Conservation (phyloP, 2,113 vertebrate species). For the Microcebus jonahi region DNA sequence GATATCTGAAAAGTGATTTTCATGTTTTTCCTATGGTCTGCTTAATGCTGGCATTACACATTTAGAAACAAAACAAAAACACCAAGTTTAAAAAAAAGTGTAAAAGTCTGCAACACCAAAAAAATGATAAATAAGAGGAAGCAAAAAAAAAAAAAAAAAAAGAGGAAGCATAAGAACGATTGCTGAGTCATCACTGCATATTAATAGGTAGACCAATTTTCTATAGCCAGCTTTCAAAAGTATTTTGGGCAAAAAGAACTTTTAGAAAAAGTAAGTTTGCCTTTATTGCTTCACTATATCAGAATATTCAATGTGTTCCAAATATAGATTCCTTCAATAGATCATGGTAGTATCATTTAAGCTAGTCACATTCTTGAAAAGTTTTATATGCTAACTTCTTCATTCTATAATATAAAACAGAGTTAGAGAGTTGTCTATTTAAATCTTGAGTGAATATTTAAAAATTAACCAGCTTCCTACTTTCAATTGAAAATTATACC, state of each 20-base stretch:
- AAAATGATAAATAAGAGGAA: not conserved
- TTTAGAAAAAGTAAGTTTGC: not conserved
- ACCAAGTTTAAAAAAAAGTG: not conserved
- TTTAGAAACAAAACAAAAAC: not conserved
- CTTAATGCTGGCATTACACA: not conserved
- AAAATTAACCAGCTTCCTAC: slow-evolving; percentile 44
- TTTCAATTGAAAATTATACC: not conserved
- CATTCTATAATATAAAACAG: not conserved
- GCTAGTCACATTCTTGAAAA: not conserved
- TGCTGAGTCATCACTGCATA: not conserved
- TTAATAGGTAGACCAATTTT: not conserved
- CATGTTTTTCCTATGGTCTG: not conserved
- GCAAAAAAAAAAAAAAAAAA: too few relatives aligned
- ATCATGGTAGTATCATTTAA: not conserved
- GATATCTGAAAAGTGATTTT: not conserved
- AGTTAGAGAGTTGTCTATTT: not conserved
- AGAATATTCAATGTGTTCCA: not conserved
- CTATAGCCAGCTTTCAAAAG: not conserved
- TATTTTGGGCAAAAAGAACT: slow-evolving; percentile 12
- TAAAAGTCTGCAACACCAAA: not conserved
- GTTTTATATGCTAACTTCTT: slow-evolving; percentile 3
- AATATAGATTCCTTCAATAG: not conserved
- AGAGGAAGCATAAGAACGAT: not conserved
- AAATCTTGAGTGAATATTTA: slow-evolving; percentile 44
- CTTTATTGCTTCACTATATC: not conserved